phyloP scores from a whole-genome alignment of 2,888 invertebrate species.

The Gandaritis pyraliata region DNA sequence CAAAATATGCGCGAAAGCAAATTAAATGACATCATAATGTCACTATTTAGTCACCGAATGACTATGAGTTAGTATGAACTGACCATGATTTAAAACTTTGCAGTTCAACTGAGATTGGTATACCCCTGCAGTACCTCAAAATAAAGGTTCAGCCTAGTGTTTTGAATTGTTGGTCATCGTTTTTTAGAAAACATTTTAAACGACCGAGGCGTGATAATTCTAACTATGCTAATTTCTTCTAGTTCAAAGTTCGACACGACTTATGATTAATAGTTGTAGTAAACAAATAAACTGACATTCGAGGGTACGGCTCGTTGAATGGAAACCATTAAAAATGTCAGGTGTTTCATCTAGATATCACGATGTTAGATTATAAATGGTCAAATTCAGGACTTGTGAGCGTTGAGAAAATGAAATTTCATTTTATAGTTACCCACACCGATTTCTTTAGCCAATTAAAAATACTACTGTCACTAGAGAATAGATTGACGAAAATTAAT shows the following conservation, averaged over 20 bases:
- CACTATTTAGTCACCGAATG: too few relatives aligned
- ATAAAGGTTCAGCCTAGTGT: too few relatives aligned
- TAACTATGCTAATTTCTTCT: conserved; percentile 41
- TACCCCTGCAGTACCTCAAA: too few relatives aligned
- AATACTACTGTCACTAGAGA: too few relatives aligned
- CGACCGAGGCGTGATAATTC: conserved; percentile 35
- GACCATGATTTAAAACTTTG: too few relatives aligned
- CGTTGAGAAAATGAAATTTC: neutral
- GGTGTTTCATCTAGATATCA: conserved; percentile 21
- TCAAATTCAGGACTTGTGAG: conserved; percentile 11
- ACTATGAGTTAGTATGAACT: too few relatives aligned
- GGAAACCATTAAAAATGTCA: conserved; percentile 23
- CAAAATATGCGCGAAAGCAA: too few relatives aligned
- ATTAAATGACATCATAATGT: too few relatives aligned
- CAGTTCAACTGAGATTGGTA: too few relatives aligned
- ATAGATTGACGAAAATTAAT: too few relatives aligned
- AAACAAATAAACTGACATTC: conserved; percentile 39
- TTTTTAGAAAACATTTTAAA: conserved; percentile 1
- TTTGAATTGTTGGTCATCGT: neutral
- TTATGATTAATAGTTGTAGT: conserved; percentile 38
- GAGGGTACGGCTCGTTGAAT: conserved; percentile 18
- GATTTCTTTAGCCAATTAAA: too few relatives aligned
- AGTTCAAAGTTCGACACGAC: conserved; percentile 42
- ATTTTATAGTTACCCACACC: too few relatives aligned
- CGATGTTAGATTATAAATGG: conserved; percentile 22